Evolutionary conservation across 2,888 invertebrate genomes (phyloP), one percentile per base, ranked within the genome.

Genomic region (Phaonia tiefii): DNA sequence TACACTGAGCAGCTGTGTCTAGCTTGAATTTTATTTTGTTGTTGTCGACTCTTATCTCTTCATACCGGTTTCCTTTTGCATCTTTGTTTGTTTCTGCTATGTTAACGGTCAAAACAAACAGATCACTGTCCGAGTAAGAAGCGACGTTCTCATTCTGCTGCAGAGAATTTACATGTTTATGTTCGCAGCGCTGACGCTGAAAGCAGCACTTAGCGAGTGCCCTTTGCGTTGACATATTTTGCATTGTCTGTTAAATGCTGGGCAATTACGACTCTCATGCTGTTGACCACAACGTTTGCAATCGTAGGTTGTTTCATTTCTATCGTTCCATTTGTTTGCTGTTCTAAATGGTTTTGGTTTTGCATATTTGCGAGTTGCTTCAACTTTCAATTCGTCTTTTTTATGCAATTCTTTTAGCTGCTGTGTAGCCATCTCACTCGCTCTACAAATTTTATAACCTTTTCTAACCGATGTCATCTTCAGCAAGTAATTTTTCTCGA

Each of bases 21-120:
- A n/a, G n/a, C n/a, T n/a, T n/a, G 8, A 82, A 71, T 70, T 73
- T 79, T 13, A 79, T 74, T 66, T 79, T 77, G 54, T 82, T 83
- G 39, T 75, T 60, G 66, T 82, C 72, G 1, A 81, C 75, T 7
- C 22, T 58, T 37, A 80, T 79, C 37, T 81, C 73, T 83, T 79
- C 76, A 65, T 79, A 79, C 58, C 70, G 80, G 46, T 80, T 80
- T 22, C 69, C 75, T n/a, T n/a, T n/a, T n/a, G n/a, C n/a, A n/a
- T n/a, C n/a, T n/a, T n/a, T n/a, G n/a, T n/a, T n/a, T n/a, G n/a
- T n/a, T n/a, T n/a, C n/a, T n/a, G n/a, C n/a, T n/a, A n/a, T n/a
- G n/a, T n/a, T n/a, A n/a, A n/a, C n/a, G 1, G 22, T 54, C 25
- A 54, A 54, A 22, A 54, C 22, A 22, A 54, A 54, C 54, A 54